Percentiles rank a stretch among this genome's conserved stretches.
Evolutionary conservation across 2,888 invertebrate species (phyloP).

Genomic region (Torymus texanus): DNA sequence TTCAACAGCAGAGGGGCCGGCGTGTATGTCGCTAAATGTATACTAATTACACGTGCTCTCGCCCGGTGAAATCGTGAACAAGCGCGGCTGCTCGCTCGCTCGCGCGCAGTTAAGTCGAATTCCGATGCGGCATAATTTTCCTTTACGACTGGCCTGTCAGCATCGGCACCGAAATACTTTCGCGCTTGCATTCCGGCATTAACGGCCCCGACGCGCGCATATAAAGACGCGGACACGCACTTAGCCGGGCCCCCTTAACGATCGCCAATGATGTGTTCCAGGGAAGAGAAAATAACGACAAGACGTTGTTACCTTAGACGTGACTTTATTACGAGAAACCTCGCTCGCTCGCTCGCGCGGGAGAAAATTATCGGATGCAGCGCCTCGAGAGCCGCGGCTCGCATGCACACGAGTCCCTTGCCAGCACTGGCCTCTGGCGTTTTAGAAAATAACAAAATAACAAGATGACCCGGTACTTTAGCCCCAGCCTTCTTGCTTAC

Average conservation of each 20-base stretch:
- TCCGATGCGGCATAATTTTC: constrained; percentile 45
- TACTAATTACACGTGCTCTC: constrained; percentile 45
- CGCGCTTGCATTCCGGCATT: constrained; percentile 32
- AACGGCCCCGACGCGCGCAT: constrained; percentile 32
- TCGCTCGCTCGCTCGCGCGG: background rate
- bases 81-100: too few species aligned
- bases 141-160: constrained; percentile 48
- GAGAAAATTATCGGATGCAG: constrained; percentile 24
- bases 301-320: constrained; percentile 45
- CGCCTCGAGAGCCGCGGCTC: background rate
- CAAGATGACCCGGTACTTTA: constrained; percentile 27
- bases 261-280: constrained; percentile 52
- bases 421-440: constrained; percentile 14
- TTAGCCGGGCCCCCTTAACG: constrained; percentile 38
- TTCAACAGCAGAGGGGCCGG: constrained; percentile 1
- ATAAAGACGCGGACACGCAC: constrained; percentile 29
- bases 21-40: constrained; percentile 37
- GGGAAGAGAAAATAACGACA: constrained; percentile 47
- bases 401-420: background rate
- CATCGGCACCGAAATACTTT: constrained; percentile 42
- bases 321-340: constrained; percentile 49
- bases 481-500: background rate
- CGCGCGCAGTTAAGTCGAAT: constrained; percentile 20
- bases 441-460: constrained; percentile 32
- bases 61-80: constrained; percentile 22